phyloP scores from a whole-genome alignment of 2,113 vertebrate species.

The Rhinoderma darwinii region DNA sequence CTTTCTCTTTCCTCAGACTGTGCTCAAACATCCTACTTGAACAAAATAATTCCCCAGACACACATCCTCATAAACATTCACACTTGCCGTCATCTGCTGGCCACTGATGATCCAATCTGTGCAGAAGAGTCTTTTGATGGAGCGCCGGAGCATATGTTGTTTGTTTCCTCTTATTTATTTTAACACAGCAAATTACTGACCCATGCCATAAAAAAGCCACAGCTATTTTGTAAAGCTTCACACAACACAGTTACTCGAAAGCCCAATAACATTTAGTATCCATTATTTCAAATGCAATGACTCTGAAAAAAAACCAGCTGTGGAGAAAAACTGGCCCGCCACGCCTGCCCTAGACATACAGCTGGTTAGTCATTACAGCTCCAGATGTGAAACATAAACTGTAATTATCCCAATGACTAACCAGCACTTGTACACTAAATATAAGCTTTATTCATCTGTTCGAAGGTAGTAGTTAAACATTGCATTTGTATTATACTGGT shows the following conservation, averaged over 20 bases:
- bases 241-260: slow-evolving; percentile 46
- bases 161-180: slow-evolving; percentile 43
- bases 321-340: slow-evolving; percentile 24
- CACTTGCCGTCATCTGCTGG: slow-evolving; percentile 31
- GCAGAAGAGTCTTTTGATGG: slow-evolving; percentile 8
- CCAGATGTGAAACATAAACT: slow-evolving; percentile 57
- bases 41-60: not conserved
- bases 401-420: slow-evolving; percentile 48
- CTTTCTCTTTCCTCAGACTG: not conserved
- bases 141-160: slow-evolving; percentile 16
- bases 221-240: slow-evolving; percentile 41
- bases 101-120: not conserved
- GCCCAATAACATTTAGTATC: slow-evolving; percentile 51
- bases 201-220: slow-evolving; percentile 35
- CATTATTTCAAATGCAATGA: slow-evolving; percentile 51
- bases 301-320: slow-evolving; percentile 53
- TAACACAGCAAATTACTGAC: slow-evolving; percentile 51
- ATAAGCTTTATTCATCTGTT: slow-evolving; percentile 22
- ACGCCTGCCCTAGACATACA: slow-evolving; percentile 48
- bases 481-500: slow-evolving; percentile 1
- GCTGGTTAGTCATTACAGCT: slow-evolving; percentile 54
- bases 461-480: slow-evolving; percentile 22
- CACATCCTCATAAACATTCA: slow-evolving; percentile 1
- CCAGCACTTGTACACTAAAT: slow-evolving; percentile 43
- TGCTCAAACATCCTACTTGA: not conserved